Evolutionary conservation across 2,113 vertebrate genomes (phyloP).

Genomic region (Corythoichthys intestinalis): DNA sequence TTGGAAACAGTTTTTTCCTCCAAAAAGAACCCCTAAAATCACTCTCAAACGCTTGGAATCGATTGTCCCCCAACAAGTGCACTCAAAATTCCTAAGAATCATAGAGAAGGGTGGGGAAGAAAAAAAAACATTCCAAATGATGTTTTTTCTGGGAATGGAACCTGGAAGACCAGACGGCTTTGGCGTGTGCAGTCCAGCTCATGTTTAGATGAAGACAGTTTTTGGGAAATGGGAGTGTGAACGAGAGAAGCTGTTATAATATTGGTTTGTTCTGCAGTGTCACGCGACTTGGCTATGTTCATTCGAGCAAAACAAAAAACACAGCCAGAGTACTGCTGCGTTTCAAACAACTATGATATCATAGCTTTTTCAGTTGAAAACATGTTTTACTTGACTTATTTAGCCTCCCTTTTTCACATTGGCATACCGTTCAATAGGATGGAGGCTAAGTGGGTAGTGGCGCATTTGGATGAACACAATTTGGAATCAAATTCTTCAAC

Average conservation of each 20-base stretch:
- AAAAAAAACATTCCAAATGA: slow-evolving; percentile 39
- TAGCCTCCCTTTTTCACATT: not conserved
- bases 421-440: not conserved
- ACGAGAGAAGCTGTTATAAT: slow-evolving; percentile 59
- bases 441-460: no score
- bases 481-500: no score
- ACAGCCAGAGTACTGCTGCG: slow-evolving; percentile 2
- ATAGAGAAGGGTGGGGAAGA: slow-evolving; percentile 11
- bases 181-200: slow-evolving; percentile 36
- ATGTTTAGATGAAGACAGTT: slow-evolving; percentile 41
- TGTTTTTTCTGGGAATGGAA: slow-evolving; percentile 61
- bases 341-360: slow-evolving; percentile 10
- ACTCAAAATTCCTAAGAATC: slow-evolving; percentile 44
- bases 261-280: slow-evolving; percentile 55
- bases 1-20: slow-evolving; percentile 40
- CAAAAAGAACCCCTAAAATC: not conserved
- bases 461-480: no score
- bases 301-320: slow-evolving; percentile 40
- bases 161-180: slow-evolving; percentile 26
- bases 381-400: not conserved
- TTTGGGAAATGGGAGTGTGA: slow-evolving; percentile 40
- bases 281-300: slow-evolving; percentile 48
- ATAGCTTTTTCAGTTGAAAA: not conserved
- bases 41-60: slow-evolving; percentile 32
- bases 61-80: slow-evolving; percentile 39